Conservation (phyloP, 2,888 invertebrate genomes). For the Tanaodytes sp. region DNA sequence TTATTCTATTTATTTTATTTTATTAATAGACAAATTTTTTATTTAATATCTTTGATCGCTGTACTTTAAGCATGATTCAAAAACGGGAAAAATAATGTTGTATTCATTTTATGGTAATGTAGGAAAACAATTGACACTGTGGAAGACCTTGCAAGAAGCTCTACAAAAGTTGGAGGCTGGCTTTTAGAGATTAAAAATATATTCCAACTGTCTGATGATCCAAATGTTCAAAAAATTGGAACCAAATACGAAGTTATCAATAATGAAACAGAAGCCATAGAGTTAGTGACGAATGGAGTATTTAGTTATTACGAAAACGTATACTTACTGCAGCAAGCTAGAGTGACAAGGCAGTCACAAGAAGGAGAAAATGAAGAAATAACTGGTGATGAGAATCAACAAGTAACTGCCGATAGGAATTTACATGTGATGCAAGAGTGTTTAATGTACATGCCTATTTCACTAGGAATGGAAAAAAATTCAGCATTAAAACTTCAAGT, state of each 20-base stretch:
- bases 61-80: too few species aligned
- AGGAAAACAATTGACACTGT: constrained; percentile 87
- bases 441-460: constrained; percentile 85
- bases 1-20: too few species aligned
- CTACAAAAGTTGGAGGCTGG: constrained; percentile 82
- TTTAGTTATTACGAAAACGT: constrained; percentile 88
- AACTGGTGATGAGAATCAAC: constrained; percentile 48
- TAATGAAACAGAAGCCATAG: constrained; percentile 78
- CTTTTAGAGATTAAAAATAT: constrained; percentile 81
- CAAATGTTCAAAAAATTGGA: constrained; percentile 79
- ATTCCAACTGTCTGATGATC: constrained; percentile 81
- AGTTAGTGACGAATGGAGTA: constrained; percentile 79
- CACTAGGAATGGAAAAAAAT: constrained; percentile 86
- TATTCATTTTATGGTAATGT: too few species aligned
- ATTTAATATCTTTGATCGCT: too few species aligned
- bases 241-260: constrained; percentile 78
- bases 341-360: constrained; percentile 76
- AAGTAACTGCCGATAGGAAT: constrained; percentile 71
- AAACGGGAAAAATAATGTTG: too few species aligned
- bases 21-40: too few species aligned
- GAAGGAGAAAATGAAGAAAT: constrained; percentile 65
- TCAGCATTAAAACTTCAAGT: constrained; percentile 83
- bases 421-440: constrained; percentile 89
- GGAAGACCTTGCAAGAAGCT: constrained; percentile 79
- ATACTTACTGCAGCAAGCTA: constrained; percentile 80